phyloP scores from a whole-genome alignment of 92 coral and sea anemone species.

The Chrysogorgia sp. region DNA sequence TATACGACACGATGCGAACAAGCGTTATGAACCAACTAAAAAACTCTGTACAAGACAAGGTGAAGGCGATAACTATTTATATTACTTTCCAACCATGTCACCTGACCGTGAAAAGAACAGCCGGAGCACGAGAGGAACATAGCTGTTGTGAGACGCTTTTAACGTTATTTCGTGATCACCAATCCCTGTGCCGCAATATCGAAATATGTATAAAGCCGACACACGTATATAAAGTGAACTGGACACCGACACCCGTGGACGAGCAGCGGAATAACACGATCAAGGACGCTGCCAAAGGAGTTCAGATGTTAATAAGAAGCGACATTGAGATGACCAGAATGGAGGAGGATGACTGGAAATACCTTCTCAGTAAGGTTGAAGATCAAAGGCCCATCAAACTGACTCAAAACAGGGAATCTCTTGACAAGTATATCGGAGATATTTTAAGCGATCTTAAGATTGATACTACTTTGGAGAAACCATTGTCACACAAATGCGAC shows the following conservation, averaged over 20 bases:
- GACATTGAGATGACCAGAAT: neutral
- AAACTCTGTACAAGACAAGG: too few species aligned
- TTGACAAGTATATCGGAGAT: neutral
- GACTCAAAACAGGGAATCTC: neutral
- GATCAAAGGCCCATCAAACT: neutral
- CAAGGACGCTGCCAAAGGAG: neutral
- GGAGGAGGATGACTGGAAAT: neutral
- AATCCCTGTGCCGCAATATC: neutral
- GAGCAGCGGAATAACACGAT: neutral
- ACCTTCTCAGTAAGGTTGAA: neutral
- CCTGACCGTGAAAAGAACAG: neutral
- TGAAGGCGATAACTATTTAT: neutral
- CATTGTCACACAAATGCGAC: neutral
- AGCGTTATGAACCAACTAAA: too few species aligned
- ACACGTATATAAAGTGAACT: neutral
- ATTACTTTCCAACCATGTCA: neutral
- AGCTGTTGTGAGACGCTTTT: conserved; percentile 2
- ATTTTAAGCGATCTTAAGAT: neutral
- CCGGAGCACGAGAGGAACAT: neutral
- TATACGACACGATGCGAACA: too few species aligned
- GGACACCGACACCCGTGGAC: neutral
- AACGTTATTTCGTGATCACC: neutral
- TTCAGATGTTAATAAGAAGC: neutral
- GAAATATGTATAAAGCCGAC: neutral
- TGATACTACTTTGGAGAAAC: neutral